A percentile compares a stretch with the other conserved stretches of the same genome.
These are phyloP conservation scores for Colletes latitarsis DNA, from an alignment of 1,140 invertebrate species.

Conservation along the genomic window DNA sequence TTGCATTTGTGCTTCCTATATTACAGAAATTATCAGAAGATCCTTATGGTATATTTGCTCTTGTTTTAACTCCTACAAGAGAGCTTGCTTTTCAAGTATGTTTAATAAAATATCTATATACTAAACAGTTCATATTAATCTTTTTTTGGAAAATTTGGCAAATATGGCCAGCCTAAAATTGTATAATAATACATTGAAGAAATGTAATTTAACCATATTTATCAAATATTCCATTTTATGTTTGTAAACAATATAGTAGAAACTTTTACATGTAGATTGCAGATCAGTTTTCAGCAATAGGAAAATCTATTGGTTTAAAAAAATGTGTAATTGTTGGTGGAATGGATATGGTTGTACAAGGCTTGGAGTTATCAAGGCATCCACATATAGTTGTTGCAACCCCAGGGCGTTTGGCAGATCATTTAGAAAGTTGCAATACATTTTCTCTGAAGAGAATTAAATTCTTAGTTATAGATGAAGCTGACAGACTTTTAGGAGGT, in stretches of 20 bases:
- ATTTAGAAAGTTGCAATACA: constrained; percentile 91
- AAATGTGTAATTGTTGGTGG: constrained; percentile 94
- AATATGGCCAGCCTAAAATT: no score
- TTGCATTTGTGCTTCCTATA: constrained; percentile 97
- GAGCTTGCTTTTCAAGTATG: constrained; percentile 93
- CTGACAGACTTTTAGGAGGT: constrained; percentile 92
- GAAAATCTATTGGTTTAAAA: constrained; percentile 91
- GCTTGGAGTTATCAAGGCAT: constrained; percentile 90
- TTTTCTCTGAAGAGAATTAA: constrained; percentile 91
- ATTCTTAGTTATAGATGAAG: constrained; percentile 96
- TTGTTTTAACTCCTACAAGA: constrained; percentile 97
- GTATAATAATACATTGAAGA: no score
- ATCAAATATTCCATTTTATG: not conserved
- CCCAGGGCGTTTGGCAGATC: constrained; percentile 94
- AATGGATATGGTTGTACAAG: constrained; percentile 95
- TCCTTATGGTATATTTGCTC: constrained; percentile 96
- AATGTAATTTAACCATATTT: no score
- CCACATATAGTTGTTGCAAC: constrained; percentile 98
- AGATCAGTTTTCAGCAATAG: constrained; percentile 95
- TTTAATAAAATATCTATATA: constrained; percentile 15
- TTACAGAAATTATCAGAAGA: constrained; percentile 94
- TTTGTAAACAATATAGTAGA: not conserved
- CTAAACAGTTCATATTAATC: not conserved
- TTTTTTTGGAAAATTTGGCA: not conserved
- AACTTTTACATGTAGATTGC: constrained; percentile 85